Base-by-base conservation (phyloP, 2,797 vertebrate genomes). In the Mus spretus region DNA sequence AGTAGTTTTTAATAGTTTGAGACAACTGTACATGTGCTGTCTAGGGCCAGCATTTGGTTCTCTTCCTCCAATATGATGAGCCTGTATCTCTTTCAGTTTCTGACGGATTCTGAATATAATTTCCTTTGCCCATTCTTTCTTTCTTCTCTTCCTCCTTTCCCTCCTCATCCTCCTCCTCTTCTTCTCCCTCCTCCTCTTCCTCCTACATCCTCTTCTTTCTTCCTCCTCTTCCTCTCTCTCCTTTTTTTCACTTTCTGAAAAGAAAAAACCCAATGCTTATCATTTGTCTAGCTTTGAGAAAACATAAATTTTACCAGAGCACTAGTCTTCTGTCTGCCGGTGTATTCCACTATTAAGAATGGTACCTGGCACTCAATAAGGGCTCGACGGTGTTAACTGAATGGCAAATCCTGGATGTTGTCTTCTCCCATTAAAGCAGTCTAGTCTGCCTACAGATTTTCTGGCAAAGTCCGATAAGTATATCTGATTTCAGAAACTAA, bases 211-310 rank as follows among this genome's bases (percentile, higher is more conserved):
- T 44, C 40, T 13, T 24, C 72, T 47, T 26, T 77, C 7, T 26
- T 50, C 24, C 24, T 28, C 37, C 37, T 75, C 40, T 44, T 47
- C 74, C 24, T 28, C 40, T 24, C 28, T 28, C 6, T 78, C 12
- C 13, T 78, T 9, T 31, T 77, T 12, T 85, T 83, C 7, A 63
- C 37, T 50, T 85, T 50, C 61, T 85, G 50, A 85, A 50, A 85
- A n/a, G 26, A 81, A 81, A 61, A 61, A 61, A 20, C 11, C 17
- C 3, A 85, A 53, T n/a, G 44, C 37, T n/a, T 70, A 67, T 85
- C 75, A 70, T 74, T 67, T 95, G 61, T 40, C 72, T 72, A 61
- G 44, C n/a, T 80, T 79, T 74, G 11, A 19, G 87, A 92, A 91
- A 94, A 55, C 70, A 65, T 83, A 31, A 59, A 13, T 70, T 74